phyloP scores from a whole-genome alignment of 2,113 vertebrate species.

The Chiloscyllium plagiosum region DNA sequence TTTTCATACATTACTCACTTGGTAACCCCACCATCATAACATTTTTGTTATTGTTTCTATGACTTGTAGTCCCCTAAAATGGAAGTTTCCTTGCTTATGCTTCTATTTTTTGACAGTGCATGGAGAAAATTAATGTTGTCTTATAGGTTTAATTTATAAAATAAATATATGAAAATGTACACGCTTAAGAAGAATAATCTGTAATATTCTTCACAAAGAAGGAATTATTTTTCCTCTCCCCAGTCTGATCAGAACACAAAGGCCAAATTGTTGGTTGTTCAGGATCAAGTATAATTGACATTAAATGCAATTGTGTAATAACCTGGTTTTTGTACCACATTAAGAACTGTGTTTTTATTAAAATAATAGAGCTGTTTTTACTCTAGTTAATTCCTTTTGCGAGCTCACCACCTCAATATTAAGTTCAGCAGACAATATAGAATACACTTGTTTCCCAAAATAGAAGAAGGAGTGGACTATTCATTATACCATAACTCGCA shows the following conservation, averaged over 20 bases:
- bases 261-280: not conserved
- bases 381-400: not conserved
- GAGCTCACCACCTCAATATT: not conserved
- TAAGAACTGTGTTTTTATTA: not conserved
- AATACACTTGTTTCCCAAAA: not conserved
- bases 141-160: too few species aligned
- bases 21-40: too few species aligned
- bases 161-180: not conserved
- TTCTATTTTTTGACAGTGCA: not conserved
- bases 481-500: not conserved
- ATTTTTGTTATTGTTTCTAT: too few species aligned
- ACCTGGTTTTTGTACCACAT: not conserved
- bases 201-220: not conserved
- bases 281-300: not conserved
- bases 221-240: not conserved
- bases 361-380: not conserved
- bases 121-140: too few species aligned
- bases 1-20: not conserved
- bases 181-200: not conserved
- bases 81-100: too few species aligned
- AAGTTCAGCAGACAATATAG: not conserved
- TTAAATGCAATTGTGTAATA: not conserved
- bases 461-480: not conserved
- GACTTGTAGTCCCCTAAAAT: too few species aligned
- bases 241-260: not conserved